Conservation (phyloP, 2,888 invertebrate species). For the Glyphotaelius pellucidus region DNA sequence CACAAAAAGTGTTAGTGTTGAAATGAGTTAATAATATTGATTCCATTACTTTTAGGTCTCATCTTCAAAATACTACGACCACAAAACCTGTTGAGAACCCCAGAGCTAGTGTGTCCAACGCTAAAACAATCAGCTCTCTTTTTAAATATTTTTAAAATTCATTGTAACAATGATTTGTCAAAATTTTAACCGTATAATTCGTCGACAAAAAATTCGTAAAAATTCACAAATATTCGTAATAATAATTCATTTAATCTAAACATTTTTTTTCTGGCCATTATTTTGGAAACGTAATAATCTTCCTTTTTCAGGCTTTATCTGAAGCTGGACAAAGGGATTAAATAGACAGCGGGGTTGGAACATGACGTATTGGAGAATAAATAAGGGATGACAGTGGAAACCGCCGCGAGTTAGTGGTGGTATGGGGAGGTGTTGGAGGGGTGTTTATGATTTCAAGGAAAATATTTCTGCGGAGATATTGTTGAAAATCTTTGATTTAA, state of each 20-base stretch:
- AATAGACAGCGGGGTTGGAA: constrained; percentile 7
- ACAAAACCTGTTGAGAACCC: no score
- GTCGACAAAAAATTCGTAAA: not conserved
- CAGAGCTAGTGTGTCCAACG: no score
- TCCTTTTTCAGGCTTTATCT: not conserved
- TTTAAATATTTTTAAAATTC: not conserved
- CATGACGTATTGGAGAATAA: constrained; percentile 60
- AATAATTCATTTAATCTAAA: constrained; percentile 40
- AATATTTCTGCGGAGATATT: not conserved
- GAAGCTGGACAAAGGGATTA: constrained; percentile 31
- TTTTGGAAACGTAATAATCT: constrained; percentile 14
- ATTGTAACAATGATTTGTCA: not conserved
- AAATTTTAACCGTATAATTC: not conserved
- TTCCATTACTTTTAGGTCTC: no score
- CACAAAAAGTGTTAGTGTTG: no score
- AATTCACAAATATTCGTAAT: not conserved
- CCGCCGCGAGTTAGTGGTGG: not conserved
- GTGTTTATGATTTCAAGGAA: not conserved
- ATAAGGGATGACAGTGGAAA: constrained; percentile 56
- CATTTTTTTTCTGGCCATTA: constrained; percentile 41
- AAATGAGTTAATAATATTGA: no score
- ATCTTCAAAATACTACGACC: no score
- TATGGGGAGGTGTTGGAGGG: not conserved
- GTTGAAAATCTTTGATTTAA: not conserved
- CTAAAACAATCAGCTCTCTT: not conserved